Evolutionary conservation across 2,888 invertebrate genomes (phyloP).

Genomic region (Encarsia formosa): DNA sequence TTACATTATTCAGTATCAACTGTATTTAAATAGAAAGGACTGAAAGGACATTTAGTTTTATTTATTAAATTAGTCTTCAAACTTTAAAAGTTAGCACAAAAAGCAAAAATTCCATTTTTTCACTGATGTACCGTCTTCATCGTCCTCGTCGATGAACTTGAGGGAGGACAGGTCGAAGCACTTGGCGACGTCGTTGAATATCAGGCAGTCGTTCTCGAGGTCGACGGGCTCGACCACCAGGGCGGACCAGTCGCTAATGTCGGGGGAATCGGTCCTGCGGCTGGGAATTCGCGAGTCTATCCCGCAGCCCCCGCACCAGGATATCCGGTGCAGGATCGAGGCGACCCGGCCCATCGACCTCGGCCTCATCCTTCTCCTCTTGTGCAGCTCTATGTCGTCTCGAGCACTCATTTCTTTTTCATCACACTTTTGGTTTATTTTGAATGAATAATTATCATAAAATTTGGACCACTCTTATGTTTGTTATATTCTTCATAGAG

Average conservation of each 20-base stretch:
- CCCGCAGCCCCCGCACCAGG: constrained; percentile 43
- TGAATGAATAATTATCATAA: no score
- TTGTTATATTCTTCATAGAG: no score
- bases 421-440: not conserved
- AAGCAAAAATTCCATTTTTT: no score
- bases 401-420: not conserved
- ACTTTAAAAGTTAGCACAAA: no score
- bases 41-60: no score
- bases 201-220: constrained; percentile 3
- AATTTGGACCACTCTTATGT: no score
- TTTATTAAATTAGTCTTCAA: no score
- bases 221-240: constrained; percentile 32
- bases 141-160: constrained; percentile 48
- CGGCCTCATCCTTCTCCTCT: constrained; percentile 8
- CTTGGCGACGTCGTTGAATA: constrained; percentile 33
- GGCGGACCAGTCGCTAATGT: constrained; percentile 30
- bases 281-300: constrained; percentile 18
- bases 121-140: no score
- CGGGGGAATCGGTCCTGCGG: constrained; percentile 22
- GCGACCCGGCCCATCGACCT: constrained; percentile 32
- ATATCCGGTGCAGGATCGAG: constrained; percentile 38
- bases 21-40: no score
- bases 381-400: constrained; percentile 12
- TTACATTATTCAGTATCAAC: no score
- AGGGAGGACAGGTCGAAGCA: constrained; percentile 45